Percentiles rank a stretch among this genome's conserved stretches.
Evolutionary conservation across 2,888 invertebrate genomes (phyloP).

Genomic region (Lepidocyrtinus sp.): DNA sequence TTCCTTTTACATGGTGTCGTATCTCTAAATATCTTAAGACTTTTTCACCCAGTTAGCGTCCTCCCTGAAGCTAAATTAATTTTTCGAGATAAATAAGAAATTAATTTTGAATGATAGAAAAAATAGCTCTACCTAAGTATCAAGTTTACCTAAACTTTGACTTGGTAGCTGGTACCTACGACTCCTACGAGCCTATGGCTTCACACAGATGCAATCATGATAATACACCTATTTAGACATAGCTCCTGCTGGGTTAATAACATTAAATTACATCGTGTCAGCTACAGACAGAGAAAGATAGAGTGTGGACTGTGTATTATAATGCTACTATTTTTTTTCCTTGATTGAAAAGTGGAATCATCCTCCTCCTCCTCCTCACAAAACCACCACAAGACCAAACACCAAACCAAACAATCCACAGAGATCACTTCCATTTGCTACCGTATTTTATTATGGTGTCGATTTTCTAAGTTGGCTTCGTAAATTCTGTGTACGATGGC

Average conservation of each 20-base stretch:
- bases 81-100: too few species aligned
- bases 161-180: too few species aligned
- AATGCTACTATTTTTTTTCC: slow-evolving; percentile 29
- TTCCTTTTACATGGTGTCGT: too few species aligned
- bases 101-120: too few species aligned
- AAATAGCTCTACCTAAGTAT: too few species aligned
- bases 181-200: too few species aligned
- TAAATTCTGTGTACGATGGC: not conserved
- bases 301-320: not conserved
- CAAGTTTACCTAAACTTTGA: too few species aligned
- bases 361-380: slow-evolving; percentile 46
- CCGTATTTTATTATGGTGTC: not conserved
- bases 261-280: slow-evolving; percentile 61
- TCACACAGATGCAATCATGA: slow-evolving; percentile 35
- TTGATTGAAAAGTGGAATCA: slow-evolving; percentile 59
- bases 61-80: too few species aligned
- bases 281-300: slow-evolving; percentile 26
- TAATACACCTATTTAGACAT: slow-evolving; percentile 44
- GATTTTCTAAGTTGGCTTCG: too few species aligned
- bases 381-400: too few species aligned
- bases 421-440: slow-evolving; percentile 17
- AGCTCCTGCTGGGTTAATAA: slow-evolving; percentile 63
- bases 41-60: too few species aligned
- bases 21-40: too few species aligned
- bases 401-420: slow-evolving; percentile 5